Base-by-base conservation (phyloP, 2,113 vertebrate species). In the Cavia porcellus region DNA sequence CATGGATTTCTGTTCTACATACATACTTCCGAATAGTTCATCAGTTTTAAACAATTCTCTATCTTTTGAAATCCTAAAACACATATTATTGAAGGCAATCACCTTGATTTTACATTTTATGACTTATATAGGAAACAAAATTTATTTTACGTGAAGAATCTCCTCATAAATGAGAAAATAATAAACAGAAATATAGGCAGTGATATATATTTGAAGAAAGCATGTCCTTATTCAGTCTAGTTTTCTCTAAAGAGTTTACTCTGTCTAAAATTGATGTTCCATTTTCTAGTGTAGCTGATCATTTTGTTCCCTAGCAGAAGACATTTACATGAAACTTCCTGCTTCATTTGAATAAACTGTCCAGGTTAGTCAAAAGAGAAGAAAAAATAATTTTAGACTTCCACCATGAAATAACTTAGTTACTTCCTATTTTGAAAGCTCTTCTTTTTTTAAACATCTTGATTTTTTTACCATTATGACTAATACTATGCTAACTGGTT, bases 291-390 rank as follows among this genome's bases (percentile, higher is more conserved):
- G 70, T 50, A 82, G 77, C 74, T 91, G 64, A 84, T 90, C 50
- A 94, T 90, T 94, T 86, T 94, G 66, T 86, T 96, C 61, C 66
- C 80, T 64, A 77, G 87, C 52, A 94, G 72, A 94, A 95, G 57
- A 80, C 30, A 90, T 93, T 90, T 93, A 88, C 86, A 97, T 70
- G 35, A 88, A 96, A 92, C 35, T 70, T 14, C 35, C 61, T 86
- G 42, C 70, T 92, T 95, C 82, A 22, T 80, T 52, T 95, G 77
- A 94, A 97, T 57, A 90, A 91, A 84, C 17, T 84, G 22, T 70
- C n/a, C 59, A 82, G 66, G n/a, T 72, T 93, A 38, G n/a, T 82
- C 64, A 88, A 90, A 32, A 14, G 68, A 74, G 82, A 35, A 62
- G n/a, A 68, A 86, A 97, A 88, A 50, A 12, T 20, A 87, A 92